These are phyloP conservation scores for Benitochromis conjunctus DNA, from an alignment of 2,113 vertebrate genomes.

Conservation along the genomic window DNA sequence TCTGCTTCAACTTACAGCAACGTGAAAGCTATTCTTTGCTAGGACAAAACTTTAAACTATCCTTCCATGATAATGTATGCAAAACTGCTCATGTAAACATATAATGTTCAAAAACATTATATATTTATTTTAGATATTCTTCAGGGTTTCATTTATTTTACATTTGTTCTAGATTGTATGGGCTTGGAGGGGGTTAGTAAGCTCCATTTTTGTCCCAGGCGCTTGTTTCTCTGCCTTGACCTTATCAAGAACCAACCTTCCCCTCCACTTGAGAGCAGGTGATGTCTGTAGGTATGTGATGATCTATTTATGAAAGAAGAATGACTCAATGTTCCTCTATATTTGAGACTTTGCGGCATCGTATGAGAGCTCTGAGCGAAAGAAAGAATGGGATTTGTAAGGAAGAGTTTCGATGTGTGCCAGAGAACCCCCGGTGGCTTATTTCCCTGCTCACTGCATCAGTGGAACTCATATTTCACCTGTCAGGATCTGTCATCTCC, in stretches of 20 bases:
- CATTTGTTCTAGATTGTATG: background rate
- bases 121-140: background rate
- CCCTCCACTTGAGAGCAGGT: background rate
- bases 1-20: background rate
- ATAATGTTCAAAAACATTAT: background rate
- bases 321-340: background rate
- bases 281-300: background rate
- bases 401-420: background rate
- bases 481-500: constrained; percentile 45
- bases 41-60: background rate
- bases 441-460: constrained; percentile 19
- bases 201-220: background rate
- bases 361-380: background rate
- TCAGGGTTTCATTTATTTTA: background rate
- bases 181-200: background rate
- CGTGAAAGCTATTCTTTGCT: background rate
- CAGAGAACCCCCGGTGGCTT: background rate
- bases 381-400: background rate
- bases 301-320: background rate
- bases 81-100: background rate
- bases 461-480: constrained; percentile 55
- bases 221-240: background rate
- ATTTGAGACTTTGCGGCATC: background rate
- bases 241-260: background rate
- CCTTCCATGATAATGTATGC: background rate